These are phyloP conservation scores for Piaya cayana DNA, from an alignment of 2,113 vertebrate species.

Conservation along the genomic window DNA sequence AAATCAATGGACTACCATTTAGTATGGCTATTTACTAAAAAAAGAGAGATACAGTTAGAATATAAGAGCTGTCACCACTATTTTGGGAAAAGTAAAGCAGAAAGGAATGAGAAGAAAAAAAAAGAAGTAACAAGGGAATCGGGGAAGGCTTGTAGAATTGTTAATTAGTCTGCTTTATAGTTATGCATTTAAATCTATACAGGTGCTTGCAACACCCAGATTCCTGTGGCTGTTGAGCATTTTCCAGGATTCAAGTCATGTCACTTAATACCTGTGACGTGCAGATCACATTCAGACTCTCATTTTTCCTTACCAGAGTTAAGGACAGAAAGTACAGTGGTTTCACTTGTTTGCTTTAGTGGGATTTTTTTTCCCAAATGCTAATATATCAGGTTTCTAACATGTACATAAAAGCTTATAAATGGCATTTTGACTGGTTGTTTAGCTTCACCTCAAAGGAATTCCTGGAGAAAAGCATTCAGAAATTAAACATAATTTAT, in stretches of 20 bases:
- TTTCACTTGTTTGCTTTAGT: neutral
- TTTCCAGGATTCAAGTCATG: neutral
- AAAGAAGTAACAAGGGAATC: neutral
- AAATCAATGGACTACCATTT: neutral
- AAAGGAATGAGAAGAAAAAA: neutral
- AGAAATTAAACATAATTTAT: neutral
- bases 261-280: neutral
- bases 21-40: neutral
- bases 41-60: neutral
- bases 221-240: neutral
- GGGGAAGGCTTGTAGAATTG: neutral
- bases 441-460: neutral
- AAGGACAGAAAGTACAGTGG: neutral
- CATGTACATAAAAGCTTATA: neutral
- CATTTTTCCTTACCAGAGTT: neutral
- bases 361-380: neutral
- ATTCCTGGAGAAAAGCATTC: neutral
- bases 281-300: neutral
- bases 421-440: neutral
- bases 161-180: neutral
- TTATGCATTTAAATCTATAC: neutral
- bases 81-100: neutral
- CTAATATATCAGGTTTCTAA: neutral
- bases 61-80: neutral
- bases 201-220: neutral